Conservation (phyloP, 2,888 invertebrate species). For the Tetranychus piercei region DNA sequence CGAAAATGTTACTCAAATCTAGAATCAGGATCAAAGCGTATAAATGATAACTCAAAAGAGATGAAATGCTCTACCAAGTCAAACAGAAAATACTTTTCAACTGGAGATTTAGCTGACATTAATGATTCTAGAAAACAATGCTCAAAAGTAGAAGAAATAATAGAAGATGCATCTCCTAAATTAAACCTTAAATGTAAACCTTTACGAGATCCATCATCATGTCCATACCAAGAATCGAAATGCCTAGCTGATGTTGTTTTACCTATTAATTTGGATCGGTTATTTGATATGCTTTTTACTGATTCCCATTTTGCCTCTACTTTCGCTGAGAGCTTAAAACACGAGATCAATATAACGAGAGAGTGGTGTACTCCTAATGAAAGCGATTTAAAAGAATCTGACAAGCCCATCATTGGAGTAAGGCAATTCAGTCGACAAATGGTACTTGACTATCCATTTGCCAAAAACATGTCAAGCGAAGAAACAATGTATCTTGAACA, state of each 20-base stretch:
- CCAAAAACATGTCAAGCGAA: neutral
- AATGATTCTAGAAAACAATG: neutral
- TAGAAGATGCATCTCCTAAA: neutral
- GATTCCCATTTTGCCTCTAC: neutral
- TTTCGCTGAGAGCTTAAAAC: neutral
- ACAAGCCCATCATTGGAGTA: neutral
- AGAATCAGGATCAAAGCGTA: neutral
- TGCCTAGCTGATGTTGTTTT: neutral
- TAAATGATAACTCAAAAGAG: neutral
- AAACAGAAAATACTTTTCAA: neutral
- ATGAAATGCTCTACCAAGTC: neutral
- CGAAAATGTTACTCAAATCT: neutral
- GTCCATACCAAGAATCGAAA: neutral
- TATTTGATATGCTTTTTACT: neutral
- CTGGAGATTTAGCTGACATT: neutral
- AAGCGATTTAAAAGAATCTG: neutral
- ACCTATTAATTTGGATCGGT: neutral
- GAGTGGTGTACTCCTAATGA: neutral
- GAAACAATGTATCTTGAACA: neutral
- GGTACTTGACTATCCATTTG: neutral
- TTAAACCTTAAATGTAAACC: neutral
- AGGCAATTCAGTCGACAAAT: neutral
- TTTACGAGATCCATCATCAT: neutral
- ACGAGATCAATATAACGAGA: neutral
- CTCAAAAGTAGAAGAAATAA: neutral